A percentile compares a stretch with the other conserved stretches of the same genome.
Conservation (phyloP, 2,113 vertebrate species). For the Carassius auratus region DNA sequence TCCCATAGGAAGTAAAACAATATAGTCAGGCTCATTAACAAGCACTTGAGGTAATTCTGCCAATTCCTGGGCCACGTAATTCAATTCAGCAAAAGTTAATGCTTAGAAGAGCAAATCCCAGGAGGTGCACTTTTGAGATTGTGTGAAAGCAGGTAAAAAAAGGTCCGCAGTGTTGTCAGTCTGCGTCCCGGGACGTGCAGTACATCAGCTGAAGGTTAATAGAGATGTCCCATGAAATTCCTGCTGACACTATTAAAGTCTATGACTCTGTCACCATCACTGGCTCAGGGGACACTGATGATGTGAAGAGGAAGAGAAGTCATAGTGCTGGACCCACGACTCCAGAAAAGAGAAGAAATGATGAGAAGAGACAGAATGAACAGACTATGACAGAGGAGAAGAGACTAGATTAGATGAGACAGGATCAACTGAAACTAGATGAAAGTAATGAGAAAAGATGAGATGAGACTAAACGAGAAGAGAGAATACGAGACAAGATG, state of each 20-base stretch:
- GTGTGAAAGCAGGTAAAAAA: slow-evolving; percentile 18
- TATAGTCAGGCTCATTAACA: slow-evolving; percentile 24
- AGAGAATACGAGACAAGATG: too few species aligned
- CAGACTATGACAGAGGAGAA: background rate
- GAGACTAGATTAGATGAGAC: background rate
- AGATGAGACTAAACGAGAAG: background rate
- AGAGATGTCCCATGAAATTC: slow-evolving; percentile 66
- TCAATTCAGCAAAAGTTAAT: slow-evolving; percentile 14
- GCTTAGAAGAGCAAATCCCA: slow-evolving; percentile 34
- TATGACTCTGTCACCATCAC: slow-evolving; percentile 35
- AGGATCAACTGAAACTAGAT: too few species aligned
- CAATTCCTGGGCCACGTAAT: slow-evolving; percentile 13
- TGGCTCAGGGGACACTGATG: slow-evolving; percentile 50
- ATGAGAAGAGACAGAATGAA: background rate
- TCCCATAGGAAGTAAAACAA: slow-evolving; percentile 41
- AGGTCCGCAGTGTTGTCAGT: slow-evolving; percentile 32
- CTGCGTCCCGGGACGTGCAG: slow-evolving; percentile 40
- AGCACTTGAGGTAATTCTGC: slow-evolving; percentile 25
- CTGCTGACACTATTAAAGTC: slow-evolving; percentile 41
- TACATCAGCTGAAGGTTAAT: slow-evolving; percentile 71
- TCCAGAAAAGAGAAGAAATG: background rate
- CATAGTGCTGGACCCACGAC: background rate
- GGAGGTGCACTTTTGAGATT: background rate
- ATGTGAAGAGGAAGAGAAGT: slow-evolving; percentile 31
- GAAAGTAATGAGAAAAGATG: background rate